phyloP scores from a whole-genome alignment of 2,888 invertebrate genomes.

The Acrobasis suavella region DNA sequence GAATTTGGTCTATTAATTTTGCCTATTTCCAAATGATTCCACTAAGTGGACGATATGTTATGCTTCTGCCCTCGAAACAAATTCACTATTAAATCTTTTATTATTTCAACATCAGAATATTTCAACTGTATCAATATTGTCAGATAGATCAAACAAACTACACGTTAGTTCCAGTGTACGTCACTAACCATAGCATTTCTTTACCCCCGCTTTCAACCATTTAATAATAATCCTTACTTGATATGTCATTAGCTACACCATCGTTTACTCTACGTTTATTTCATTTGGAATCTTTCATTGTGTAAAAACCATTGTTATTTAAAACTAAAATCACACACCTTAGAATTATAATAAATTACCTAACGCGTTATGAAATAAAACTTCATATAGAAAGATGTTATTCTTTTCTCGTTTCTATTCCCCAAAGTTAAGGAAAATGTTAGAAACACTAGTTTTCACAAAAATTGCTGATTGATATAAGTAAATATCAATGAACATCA shows the following conservation, averaged over 20 bases:
- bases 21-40: constrained; percentile 61
- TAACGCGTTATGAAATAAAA: constrained; percentile 57
- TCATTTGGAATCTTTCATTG: constrained; percentile 80
- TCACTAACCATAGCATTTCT: constrained; percentile 65
- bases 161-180: constrained; percentile 53
- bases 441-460: constrained; percentile 23
- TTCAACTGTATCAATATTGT: constrained; percentile 70
- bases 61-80: constrained; percentile 59
- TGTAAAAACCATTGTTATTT: constrained; percentile 59
- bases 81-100: constrained; percentile 77
- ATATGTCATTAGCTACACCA: constrained; percentile 79
- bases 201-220: constrained; percentile 41
- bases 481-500: constrained; percentile 36
- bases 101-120: constrained; percentile 70
- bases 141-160: constrained; percentile 65
- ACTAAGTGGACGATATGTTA: constrained; percentile 78
- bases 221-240: constrained; percentile 74
- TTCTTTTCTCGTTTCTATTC: constrained; percentile 27
- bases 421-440: constrained; percentile 26
- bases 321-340: constrained; percentile 77
- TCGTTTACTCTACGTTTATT: constrained; percentile 53
- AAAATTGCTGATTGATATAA: constrained; percentile 30
- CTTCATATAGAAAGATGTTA: constrained; percentile 23
- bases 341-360: constrained; percentile 63
- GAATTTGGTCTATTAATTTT: constrained; percentile 57